phyloP scores from a whole-genome alignment of 2,797 vertebrate genomes.

The Staurois parvus region DNA sequence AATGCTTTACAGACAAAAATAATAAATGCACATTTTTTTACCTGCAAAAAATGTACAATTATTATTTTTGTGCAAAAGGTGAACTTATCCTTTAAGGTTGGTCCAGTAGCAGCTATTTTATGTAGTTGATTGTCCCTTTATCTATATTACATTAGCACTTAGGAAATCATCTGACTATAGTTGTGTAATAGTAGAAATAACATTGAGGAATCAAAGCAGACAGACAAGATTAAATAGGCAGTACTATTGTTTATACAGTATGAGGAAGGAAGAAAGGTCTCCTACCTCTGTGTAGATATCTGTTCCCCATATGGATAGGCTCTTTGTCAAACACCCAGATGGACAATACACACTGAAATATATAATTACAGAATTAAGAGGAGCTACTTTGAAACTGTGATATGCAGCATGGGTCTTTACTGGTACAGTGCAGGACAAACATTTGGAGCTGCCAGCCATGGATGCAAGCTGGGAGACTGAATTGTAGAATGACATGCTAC shows the following conservation, averaged over 20 bases:
- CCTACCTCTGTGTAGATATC: slow-evolving; percentile 32
- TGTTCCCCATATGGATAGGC: slow-evolving; percentile 18
- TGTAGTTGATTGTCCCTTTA: too few species aligned
- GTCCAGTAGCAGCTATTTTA: too few species aligned
- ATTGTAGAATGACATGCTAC: too few species aligned
- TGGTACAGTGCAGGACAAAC: too few species aligned
- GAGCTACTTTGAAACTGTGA: not conserved
- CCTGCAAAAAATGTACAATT: too few species aligned
- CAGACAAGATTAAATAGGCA: not conserved
- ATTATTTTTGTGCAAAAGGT: too few species aligned
- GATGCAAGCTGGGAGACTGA: too few species aligned
- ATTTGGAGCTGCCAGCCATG: too few species aligned
- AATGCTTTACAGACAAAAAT: too few species aligned
- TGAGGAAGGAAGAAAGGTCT: slow-evolving; percentile 5
- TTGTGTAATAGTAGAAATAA: not conserved
- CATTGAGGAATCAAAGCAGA: not conserved
- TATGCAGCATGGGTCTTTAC: too few species aligned
- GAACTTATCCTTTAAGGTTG: too few species aligned
- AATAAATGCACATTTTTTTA: too few species aligned
- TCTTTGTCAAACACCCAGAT: slow-evolving; percentile 4
- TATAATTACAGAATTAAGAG: not conserved
- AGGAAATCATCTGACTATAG: not conserved
- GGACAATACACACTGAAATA: slow-evolving; percentile 31
- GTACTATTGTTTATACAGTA: not conserved
- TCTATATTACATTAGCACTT: not conserved